Conservation (phyloP, 1,140 invertebrate genomes). For the Theocolax elegans region DNA sequence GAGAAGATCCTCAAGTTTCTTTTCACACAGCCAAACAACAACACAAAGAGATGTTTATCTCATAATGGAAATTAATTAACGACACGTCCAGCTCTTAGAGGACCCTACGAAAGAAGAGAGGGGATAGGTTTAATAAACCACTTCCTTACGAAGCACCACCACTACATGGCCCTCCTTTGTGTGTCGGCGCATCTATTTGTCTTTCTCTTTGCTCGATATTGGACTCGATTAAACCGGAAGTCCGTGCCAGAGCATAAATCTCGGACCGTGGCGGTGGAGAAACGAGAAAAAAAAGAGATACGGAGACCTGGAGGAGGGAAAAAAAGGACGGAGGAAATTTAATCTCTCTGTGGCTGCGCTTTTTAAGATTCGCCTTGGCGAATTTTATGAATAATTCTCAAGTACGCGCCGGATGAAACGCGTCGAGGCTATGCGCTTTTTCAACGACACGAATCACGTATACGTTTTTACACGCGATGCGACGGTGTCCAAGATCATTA, state of each 20-base stretch:
- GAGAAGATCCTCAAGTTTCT: no score
- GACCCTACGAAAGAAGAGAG: no score
- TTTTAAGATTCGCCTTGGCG: not conserved
- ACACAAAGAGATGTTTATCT: not conserved
- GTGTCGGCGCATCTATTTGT: not conserved
- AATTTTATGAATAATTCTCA: not conserved
- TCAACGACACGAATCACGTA: no score
- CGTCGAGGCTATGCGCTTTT: no score
- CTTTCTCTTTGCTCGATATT: not conserved
- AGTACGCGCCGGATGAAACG: not conserved
- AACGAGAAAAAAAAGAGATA: not conserved
- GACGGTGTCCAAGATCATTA: no score
- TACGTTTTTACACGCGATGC: no score
- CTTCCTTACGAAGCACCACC: not conserved
- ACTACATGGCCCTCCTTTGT: not conserved
- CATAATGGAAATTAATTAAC: conserved; percentile 1
- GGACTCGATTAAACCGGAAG: not conserved
- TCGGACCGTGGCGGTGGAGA: conserved; percentile 1
- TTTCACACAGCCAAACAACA: no score
- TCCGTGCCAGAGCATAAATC: conserved; percentile 8
- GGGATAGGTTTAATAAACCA: conserved; percentile 2
- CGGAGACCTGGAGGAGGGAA: not conserved
- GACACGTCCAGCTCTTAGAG: not conserved
- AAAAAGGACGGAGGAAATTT: not conserved
- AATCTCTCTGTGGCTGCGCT: not conserved